Base-by-base conservation (phyloP, 2,888 invertebrate species). In the Ochropleura leucogaster region DNA sequence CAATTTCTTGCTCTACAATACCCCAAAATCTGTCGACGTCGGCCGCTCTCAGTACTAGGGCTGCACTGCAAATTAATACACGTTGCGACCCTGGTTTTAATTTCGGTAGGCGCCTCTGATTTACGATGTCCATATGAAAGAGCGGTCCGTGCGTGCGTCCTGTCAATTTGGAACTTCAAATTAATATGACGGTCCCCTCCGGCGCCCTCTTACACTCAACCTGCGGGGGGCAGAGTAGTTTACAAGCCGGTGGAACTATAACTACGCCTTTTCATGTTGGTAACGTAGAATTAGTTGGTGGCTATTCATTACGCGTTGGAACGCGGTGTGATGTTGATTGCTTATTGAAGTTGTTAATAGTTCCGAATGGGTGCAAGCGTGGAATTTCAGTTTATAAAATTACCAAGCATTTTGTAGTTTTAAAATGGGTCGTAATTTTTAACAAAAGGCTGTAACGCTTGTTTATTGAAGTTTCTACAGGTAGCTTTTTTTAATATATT, bases 101-200 rank as follows among this genome's bases (percentile, higher is more conserved):
- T 95, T 95, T 95, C 91, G 91, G 92, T 89, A 90, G 91, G 91
- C 92, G 89, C 91, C 91, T 87, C 91, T 95, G 95, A 95, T 95
- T 95, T 95, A 95, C 92, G 93, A 92, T 91, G 91, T 92, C 93
- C 93, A 92, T 94, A 93, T 93, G 93, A 92, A 93, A 93, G 94
- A 93, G 91, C 89, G 89, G 91, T 91, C 89, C 88, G 91, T 93
- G 94, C 93, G 93, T 93, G 90, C 87, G 87, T 82, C 93, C 90
- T 91, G 90, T 92, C 90, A 90, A 92, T 90, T 90, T 86, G 82
- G 91, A 91, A 85, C 90, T 84, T 85, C 86, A 89, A 88, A 87
- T 89, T 90, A 90, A 91, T 88, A 88, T 88, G 85, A 87, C 80
- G 80, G 79, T 79, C 90, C 91, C 89, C 88, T 87, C 74, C 55